Conservation (phyloP, 2,888 invertebrate species). For the Clanis bilineata region DNA sequence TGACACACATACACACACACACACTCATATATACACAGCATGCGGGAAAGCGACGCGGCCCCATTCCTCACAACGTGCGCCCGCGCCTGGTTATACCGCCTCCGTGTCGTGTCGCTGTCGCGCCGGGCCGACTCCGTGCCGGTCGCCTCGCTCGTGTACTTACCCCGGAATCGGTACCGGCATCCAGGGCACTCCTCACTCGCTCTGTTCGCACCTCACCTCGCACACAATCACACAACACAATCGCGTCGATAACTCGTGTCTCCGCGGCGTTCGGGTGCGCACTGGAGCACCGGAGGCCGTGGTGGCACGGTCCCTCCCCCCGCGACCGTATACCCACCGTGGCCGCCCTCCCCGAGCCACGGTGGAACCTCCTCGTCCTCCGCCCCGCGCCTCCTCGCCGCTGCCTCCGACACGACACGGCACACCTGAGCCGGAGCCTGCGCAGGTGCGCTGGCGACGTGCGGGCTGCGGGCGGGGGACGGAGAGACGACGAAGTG, state of each 20-base stretch:
- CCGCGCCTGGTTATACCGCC: conserved; percentile 36
- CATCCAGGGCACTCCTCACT: conserved; percentile 24
- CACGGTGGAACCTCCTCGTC: conserved; percentile 28
- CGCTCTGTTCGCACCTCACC: conserved; percentile 17
- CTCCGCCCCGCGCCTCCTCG: conserved; percentile 29
- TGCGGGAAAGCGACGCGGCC: conserved; percentile 55
- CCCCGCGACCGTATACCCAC: conserved; percentile 28
- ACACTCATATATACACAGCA: conserved; percentile 6
- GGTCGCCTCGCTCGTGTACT: not conserved
- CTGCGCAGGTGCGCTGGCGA: conserved; percentile 37
- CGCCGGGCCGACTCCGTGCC: not conserved
- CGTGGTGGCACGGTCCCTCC: conserved; percentile 33
- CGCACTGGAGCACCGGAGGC: conserved; percentile 50
- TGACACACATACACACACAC: conserved; percentile 1
- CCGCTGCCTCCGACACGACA: conserved; percentile 26
- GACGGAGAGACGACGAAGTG: conserved; percentile 21
- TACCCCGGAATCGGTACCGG: not conserved
- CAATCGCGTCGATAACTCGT: conserved; percentile 62
- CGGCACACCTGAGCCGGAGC: conserved; percentile 42
- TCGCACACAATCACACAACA: conserved; percentile 36
- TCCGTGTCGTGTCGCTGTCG: conserved; percentile 35
- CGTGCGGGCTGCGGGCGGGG: conserved; percentile 27
- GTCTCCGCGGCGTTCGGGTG: conserved; percentile 63
- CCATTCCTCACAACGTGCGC: conserved; percentile 43
- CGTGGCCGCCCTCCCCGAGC: conserved; percentile 31